Base-by-base conservation (phyloP, 64 coral and sea anemone genomes). In the Trachythela sp. region DNA sequence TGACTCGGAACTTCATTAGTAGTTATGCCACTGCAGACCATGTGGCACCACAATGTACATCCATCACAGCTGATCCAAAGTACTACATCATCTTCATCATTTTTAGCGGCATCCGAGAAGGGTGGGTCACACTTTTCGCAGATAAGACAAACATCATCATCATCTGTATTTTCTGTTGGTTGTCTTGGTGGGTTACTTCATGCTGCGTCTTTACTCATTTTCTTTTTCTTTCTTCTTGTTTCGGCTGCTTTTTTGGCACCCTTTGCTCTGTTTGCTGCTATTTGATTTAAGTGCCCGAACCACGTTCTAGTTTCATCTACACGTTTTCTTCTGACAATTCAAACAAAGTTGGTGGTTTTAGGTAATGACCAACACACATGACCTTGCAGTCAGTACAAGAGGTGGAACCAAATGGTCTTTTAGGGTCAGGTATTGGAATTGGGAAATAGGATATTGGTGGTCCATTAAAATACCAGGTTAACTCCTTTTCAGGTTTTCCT, bases 261-360 rank as follows among this genome's bases (percentile, higher is more conserved):
- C 35, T 80, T 38, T 5, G 75, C 75, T 38, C 2, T 36, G 75
- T 80, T 80, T 37, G 20, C 15, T 38, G 75, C 33, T 35, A 92
- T 70, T 87, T 92, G 68, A 41, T 54, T 83, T 39, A 92, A 77
- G 85, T 92, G 91, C 39, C 87, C 91, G 59, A 59, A 88, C 91
- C 85, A 92, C 91, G 83, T 88, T 54, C 54, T 83, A 48, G 72
- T 48, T 54, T 92, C 90, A 36, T 92, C 60, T 32, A 75, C 39
- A 77, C 84, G 26, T 64, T 24, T 22, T 64, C 26, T 20, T 64
- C 18, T n/a, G 15, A 24, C 26, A 2, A 59, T 84, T 29, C 51
- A 51, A 70, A 42, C 77, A 85, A 48, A 48, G 26, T 77, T 43
- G 77, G 85, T 70, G 41, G 43, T 50, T 87, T 92, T 26, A 92